Conservation (phyloP, 2,888 invertebrate species). For the Pediacus dermestoides region DNA sequence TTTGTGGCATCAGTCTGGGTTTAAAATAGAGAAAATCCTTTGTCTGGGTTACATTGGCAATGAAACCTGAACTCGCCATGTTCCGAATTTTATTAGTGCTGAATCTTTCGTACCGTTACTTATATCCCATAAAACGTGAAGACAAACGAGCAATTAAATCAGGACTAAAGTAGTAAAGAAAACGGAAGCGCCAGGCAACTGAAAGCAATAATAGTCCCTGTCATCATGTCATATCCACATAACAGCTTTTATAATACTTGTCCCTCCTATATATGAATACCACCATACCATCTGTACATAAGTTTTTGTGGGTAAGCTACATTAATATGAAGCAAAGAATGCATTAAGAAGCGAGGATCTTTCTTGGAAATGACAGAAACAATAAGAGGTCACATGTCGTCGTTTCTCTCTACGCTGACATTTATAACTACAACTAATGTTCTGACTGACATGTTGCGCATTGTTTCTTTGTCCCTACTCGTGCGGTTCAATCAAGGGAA, state of each 20-base stretch:
- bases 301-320: conserved; percentile 28
- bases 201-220: conserved; percentile 32
- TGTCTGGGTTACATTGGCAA: conserved; percentile 10
- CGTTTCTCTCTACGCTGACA: conserved; percentile 34
- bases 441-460: conserved; percentile 43
- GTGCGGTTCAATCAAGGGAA: conserved; percentile 41
- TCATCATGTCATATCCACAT: conserved; percentile 38
- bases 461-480: conserved; percentile 37
- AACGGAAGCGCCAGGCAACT: conserved; percentile 32
- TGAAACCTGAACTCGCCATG: conserved; percentile 15
- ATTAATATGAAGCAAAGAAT: conserved; percentile 41
- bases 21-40: neutral
- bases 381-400: conserved; percentile 43
- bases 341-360: conserved; percentile 30
- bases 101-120: conserved; percentile 29
- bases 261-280: conserved; percentile 26
- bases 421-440: conserved; percentile 46
- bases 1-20: conserved; percentile 1
- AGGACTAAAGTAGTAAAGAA: conserved; percentile 39
- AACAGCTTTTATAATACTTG: conserved; percentile 36
- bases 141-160: conserved; percentile 48
- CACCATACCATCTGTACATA: conserved; percentile 25
- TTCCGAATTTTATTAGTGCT: conserved; percentile 22
- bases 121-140: conserved; percentile 36
- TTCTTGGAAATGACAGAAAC: conserved; percentile 39